Conservation (phyloP, 2,113 vertebrate genomes). For the Passerina amoena region DNA sequence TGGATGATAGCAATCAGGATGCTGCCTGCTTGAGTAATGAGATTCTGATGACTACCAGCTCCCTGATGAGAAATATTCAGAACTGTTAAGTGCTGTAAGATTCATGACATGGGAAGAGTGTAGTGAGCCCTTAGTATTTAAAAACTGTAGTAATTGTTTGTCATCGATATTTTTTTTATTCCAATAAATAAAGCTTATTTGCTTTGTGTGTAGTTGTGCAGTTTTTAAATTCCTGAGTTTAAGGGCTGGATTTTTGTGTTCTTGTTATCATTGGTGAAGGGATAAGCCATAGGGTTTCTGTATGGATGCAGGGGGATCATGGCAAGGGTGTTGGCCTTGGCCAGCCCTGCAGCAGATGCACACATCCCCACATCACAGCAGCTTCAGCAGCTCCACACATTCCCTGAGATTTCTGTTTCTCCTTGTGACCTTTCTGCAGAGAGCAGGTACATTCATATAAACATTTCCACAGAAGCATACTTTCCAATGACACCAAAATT, state of each 20-base stretch:
- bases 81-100: background rate
- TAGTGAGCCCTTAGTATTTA: background rate
- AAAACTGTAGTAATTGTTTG: background rate
- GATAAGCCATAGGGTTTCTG: background rate
- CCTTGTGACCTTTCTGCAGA: background rate
- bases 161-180: background rate
- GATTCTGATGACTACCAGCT: slow-evolving; percentile 22
- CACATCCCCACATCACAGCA: background rate
- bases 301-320: background rate
- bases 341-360: background rate
- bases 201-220: background rate
- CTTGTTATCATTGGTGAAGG: background rate
- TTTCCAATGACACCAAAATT: background rate
- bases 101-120: background rate
- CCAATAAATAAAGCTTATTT: background rate
- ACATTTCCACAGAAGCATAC: background rate
- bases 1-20: slow-evolving; percentile 25
- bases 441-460: background rate
- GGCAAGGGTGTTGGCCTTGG: background rate
- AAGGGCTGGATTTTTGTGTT: background rate
- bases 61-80: background rate
- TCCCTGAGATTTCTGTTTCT: background rate
- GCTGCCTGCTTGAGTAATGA: slow-evolving; percentile 25
- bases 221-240: background rate
- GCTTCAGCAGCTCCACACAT: background rate